A percentile compares a stretch with the other conserved stretches of the same genome.
Conservation (phyloP, 2,797 vertebrate genomes). For the Gymnocypris eckloni region DNA sequence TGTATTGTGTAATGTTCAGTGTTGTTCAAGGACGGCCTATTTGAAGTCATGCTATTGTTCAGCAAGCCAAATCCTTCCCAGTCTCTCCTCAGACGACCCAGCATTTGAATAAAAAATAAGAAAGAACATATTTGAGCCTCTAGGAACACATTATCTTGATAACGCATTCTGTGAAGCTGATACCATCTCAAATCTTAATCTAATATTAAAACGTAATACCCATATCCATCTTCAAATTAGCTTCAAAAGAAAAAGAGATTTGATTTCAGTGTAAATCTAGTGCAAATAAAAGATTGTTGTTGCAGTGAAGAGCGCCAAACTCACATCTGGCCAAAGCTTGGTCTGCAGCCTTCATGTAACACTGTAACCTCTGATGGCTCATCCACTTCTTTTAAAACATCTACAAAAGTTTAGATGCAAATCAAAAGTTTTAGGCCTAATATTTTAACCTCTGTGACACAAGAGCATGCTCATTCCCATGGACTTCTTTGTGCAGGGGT, state of each 20-base stretch:
- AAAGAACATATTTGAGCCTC: conserved; percentile 36
- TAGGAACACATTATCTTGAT: conserved; percentile 31
- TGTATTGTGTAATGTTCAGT: conserved; percentile 26
- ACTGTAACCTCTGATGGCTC: background rate
- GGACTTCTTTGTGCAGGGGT: conserved; percentile 73
- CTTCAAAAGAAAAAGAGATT: conserved; percentile 29
- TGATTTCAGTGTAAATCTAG: conserved; percentile 8
- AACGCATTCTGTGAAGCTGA: conserved; percentile 24
- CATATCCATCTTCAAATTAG: conserved; percentile 34
- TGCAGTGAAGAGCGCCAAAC: background rate
- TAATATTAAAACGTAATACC: conserved; percentile 40
- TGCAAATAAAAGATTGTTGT: conserved; percentile 46
- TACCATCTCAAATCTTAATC: conserved; percentile 9
- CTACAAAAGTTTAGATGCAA: conserved; percentile 26
- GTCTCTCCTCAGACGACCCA: conserved; percentile 44
- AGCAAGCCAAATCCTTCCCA: conserved; percentile 14
- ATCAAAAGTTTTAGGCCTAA: conserved; percentile 69
- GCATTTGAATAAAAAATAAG: conserved; percentile 39
- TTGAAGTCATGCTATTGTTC: conserved; percentile 30
- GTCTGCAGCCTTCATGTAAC: conserved; percentile 17
- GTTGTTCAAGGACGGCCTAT: conserved; percentile 6
- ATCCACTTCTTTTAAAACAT: conserved; percentile 5
- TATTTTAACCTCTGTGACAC: conserved; percentile 77
- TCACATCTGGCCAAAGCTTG: conserved; percentile 18
- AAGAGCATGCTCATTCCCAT: conserved; percentile 75